Percentiles rank a stretch among this genome's conserved stretches.
phyloP scores from a whole-genome alignment of 2,797 vertebrate genomes.

The Liparis tanakae region DNA sequence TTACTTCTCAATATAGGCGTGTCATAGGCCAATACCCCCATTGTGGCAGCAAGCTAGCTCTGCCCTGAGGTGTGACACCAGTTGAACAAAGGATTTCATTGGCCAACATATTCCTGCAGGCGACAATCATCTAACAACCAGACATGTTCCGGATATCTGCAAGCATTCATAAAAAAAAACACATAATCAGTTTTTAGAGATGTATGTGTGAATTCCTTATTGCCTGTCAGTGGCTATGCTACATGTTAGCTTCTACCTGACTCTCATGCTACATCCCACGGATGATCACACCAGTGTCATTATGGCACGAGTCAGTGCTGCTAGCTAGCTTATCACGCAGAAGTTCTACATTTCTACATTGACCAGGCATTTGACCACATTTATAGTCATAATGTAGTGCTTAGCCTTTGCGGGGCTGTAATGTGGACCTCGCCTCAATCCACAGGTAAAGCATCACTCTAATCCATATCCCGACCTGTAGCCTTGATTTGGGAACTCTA shows the following conservation, averaged over 20 bases:
- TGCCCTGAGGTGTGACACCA: neutral
- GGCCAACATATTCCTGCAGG: neutral
- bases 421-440: conserved; percentile 5
- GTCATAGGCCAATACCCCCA: no score
- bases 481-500: conserved; percentile 5
- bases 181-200: neutral
- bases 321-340: neutral
- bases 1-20: no score
- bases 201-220: no score
- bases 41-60: neutral
- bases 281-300: neutral
- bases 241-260: no score
- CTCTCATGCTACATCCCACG: neutral
- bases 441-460: neutral
- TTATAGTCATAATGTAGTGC: neutral
- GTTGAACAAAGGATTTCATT: neutral
- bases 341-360: neutral
- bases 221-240: no score
- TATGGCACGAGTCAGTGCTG: neutral
- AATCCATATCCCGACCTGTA: conserved; percentile 21
- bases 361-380: neutral
- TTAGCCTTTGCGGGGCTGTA: neutral
- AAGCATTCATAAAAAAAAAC: neutral
- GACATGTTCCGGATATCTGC: no score
- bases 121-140: neutral